These are phyloP conservation scores for Epinephelus malabaricus DNA, from an alignment of 2,797 vertebrate species.

Conservation along the genomic window DNA sequence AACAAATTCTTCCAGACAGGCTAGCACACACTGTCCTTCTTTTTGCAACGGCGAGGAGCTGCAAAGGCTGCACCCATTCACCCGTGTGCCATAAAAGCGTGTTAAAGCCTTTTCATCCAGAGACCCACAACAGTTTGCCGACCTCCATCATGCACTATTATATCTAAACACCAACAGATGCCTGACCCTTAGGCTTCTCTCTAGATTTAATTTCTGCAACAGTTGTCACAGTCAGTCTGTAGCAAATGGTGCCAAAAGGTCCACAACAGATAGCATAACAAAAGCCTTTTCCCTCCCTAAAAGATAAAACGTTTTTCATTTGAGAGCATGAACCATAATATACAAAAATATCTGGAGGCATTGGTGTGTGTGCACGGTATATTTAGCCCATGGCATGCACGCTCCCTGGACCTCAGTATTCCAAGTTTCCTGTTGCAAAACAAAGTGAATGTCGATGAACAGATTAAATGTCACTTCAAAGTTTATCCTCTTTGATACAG, in stretches of 20 bases:
- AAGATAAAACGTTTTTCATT: neutral
- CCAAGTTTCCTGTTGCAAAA: slow-evolving; percentile 5
- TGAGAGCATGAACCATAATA: slow-evolving; percentile 8
- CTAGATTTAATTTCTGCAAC: slow-evolving; percentile 52
- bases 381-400: slow-evolving; percentile 7
- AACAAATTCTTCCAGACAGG: slow-evolving; percentile 26
- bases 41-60: slow-evolving; percentile 17
- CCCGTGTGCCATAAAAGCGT: slow-evolving; percentile 27
- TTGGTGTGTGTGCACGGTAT: slow-evolving; percentile 4
- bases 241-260: slow-evolving; percentile 34
- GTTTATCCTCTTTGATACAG: slow-evolving; percentile 4
- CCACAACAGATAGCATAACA: slow-evolving; percentile 4
- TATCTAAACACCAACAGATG: slow-evolving; percentile 23
- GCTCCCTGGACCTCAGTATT: slow-evolving; percentile 15
- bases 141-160: slow-evolving; percentile 29
- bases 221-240: slow-evolving; percentile 34
- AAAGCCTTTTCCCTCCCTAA: neutral
- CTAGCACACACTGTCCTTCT: slow-evolving; percentile 22
- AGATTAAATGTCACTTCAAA: neutral
- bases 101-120: slow-evolving; percentile 48
- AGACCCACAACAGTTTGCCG: slow-evolving; percentile 32
- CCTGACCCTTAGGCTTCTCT: slow-evolving; percentile 21
- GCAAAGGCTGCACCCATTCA: slow-evolving; percentile 12
- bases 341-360: slow-evolving; percentile 6
- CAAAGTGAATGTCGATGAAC: slow-evolving; percentile 2